These are phyloP conservation scores for Lepus townsendii DNA, from an alignment of 2,797 vertebrate genomes.

Conservation along the genomic window DNA sequence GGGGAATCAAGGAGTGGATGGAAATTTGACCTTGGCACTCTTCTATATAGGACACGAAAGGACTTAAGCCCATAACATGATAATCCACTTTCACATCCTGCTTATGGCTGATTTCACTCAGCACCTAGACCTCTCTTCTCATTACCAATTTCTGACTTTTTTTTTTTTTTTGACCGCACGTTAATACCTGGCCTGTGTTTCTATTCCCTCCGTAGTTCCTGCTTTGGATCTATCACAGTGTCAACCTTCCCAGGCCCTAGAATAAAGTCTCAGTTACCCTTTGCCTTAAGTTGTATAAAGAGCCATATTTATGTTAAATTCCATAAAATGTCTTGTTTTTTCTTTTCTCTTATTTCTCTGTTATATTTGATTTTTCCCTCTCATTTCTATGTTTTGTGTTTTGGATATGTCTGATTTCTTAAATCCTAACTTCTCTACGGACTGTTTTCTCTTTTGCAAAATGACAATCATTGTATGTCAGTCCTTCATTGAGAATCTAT, in stretches of 20 bases:
- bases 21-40: background rate
- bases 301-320: background rate
- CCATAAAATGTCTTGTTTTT: background rate
- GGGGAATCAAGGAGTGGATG: background rate
- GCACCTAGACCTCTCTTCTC: background rate
- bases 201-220: background rate
- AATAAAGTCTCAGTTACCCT: background rate
- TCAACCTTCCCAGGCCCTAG: background rate
- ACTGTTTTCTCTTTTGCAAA: background rate
- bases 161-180: background rate
- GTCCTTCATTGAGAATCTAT: background rate
- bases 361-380: background rate
- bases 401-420: background rate
- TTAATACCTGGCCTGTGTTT: background rate
- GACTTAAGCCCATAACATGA: background rate
- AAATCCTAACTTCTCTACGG: background rate
- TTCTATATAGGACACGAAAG: background rate
- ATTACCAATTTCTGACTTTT: background rate
- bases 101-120: background rate
- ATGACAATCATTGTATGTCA: background rate
- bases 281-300: background rate
- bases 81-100: background rate
- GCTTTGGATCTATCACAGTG: background rate
- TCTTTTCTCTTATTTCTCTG: background rate
- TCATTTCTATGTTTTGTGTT: background rate